Conservation (phyloP, 2,888 invertebrate genomes). For the Drosophila anceps region DNA sequence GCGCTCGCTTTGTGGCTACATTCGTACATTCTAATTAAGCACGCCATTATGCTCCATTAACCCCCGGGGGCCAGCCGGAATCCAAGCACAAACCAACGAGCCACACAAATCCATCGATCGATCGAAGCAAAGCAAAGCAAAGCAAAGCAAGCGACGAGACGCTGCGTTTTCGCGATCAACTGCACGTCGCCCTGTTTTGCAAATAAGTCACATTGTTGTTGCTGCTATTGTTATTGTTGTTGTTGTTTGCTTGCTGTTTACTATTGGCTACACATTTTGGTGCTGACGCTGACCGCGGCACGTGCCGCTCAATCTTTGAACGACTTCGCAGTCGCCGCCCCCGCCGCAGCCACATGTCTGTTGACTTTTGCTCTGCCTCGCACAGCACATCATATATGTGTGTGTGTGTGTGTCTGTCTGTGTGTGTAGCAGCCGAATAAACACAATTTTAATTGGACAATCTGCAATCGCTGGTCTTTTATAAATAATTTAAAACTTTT, state of each 20-base stretch:
- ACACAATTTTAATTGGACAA: conserved; percentile 49
- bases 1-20: conserved; percentile 27
- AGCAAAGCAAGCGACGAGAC: background rate
- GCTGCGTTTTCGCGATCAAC: conserved; percentile 71
- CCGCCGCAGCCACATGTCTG: conserved; percentile 13
- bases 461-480: conserved; percentile 23
- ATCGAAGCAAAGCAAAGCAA: conserved; percentile 10
- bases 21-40: conserved; percentile 64
- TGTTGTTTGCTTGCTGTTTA: conserved; percentile 35
- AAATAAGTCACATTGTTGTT: conserved; percentile 38
- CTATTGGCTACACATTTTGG: conserved; percentile 66
- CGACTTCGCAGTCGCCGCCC: conserved; percentile 52
- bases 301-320: conserved; percentile 72
- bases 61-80: conserved; percentile 52
- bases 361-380: conserved; percentile 63
- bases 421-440: conserved; percentile 16
- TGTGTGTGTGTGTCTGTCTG: background rate
- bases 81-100: conserved; percentile 12
- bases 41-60: conserved; percentile 76
- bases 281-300: conserved; percentile 65
- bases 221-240: conserved; percentile 19
- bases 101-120: conserved; percentile 43
- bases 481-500: background rate
- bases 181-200: conserved; percentile 73
- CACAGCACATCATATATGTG: background rate